Evolutionary conservation across 2,888 invertebrate genomes (phyloP).

Genomic region (Cylindroiulus punctatus): DNA sequence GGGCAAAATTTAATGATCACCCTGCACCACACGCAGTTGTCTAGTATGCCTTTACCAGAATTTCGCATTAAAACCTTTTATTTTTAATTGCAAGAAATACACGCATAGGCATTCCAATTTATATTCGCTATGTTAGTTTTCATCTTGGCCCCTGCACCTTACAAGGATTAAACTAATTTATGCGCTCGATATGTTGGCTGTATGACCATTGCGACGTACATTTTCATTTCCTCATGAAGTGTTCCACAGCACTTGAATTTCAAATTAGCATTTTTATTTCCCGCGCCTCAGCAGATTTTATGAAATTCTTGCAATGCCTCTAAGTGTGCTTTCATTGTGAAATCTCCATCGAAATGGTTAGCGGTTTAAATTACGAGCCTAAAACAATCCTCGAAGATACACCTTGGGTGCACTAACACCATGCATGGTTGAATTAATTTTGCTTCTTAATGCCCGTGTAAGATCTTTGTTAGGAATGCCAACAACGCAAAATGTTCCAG

Average conservation of each 20-base stretch:
- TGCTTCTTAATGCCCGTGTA: neutral
- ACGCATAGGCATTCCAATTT: neutral
- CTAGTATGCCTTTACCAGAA: no score
- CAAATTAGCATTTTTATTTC: slow-evolving; percentile 5
- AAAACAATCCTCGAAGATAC: slow-evolving; percentile 15
- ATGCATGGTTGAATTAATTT: slow-evolving; percentile 45
- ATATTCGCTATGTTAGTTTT: neutral
- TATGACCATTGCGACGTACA: neutral
- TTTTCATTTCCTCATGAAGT: neutral
- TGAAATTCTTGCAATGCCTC: neutral
- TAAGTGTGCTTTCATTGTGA: neutral
- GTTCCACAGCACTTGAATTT: neutral
- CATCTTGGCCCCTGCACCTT: neutral
- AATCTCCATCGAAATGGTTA: slow-evolving; percentile 43
- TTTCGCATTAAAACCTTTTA: neutral
- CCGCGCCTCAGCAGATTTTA: neutral
- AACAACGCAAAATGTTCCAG: neutral
- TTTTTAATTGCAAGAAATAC: neutral
- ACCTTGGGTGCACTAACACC: slow-evolving; percentile 24
- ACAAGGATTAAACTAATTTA: neutral
- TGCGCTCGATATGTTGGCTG: neutral
- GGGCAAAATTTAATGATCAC: no score
- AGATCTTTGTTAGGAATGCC: neutral
- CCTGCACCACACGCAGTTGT: no score
- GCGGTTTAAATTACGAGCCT: slow-evolving; percentile 30